A percentile compares a stretch with the other conserved stretches of the same genome.
These are phyloP conservation scores for Oophaga sylvatica DNA, from an alignment of 2,797 vertebrate genomes.

Conservation along the genomic window DNA sequence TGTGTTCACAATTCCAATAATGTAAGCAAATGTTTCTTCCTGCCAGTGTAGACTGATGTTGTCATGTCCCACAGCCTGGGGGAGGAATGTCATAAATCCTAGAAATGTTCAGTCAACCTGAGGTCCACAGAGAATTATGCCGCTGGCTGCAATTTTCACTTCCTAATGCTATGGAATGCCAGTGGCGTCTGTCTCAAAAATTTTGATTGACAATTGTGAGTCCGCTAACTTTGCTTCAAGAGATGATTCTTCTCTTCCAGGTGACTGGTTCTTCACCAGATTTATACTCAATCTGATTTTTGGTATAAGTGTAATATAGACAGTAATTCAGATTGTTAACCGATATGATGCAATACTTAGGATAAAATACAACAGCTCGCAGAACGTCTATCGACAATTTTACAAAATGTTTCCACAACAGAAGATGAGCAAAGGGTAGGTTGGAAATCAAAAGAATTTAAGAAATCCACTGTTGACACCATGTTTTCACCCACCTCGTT, in stretches of 20 bases:
- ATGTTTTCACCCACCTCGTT: background rate
- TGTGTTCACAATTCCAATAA: background rate
- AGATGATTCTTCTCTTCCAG: background rate
- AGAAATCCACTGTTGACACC: background rate
- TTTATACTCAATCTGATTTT: too few species aligned
- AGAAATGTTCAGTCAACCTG: conserved; percentile 22
- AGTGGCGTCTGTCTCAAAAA: conserved; percentile 27
- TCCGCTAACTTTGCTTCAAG: background rate
- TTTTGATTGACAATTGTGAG: background rate
- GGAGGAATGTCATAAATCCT: conserved; percentile 42
- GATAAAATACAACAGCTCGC: background rate
- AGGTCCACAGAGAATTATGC: background rate
- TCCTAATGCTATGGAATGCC: conserved; percentile 31
- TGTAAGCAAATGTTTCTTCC: conserved; percentile 3
- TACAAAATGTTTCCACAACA: background rate
- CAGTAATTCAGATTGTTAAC: background rate
- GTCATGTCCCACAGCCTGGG: conserved; percentile 30
- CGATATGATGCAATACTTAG: background rate
- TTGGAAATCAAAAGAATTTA: background rate
- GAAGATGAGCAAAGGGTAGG: background rate
- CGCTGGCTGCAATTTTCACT: conserved; percentile 21
- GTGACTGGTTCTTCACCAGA: background rate
- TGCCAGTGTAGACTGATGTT: conserved; percentile 26
- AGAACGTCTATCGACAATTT: background rate
- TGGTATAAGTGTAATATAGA: background rate